A percentile compares a stretch with the other conserved stretches of the same genome.
phyloP scores from a whole-genome alignment of 2,797 vertebrate species.

The Argentina silus region DNA sequence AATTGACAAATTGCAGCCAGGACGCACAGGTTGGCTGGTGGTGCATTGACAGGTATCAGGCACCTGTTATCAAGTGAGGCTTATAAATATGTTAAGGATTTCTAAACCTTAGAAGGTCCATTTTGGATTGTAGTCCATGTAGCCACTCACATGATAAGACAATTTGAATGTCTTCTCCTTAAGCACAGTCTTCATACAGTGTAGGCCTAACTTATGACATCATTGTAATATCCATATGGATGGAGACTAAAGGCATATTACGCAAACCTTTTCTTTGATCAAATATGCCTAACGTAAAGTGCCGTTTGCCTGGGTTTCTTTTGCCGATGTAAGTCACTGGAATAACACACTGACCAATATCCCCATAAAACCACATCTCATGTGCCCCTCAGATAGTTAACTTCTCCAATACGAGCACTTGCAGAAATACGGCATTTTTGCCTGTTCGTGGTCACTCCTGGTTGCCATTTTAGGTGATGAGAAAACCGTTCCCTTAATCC shows the following conservation, averaged over 20 bases:
- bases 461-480: conserved; percentile 71
- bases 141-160: conserved; percentile 48
- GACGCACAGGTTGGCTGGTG: conserved; percentile 40
- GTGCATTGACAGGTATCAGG: conserved; percentile 56
- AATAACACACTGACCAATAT: background rate
- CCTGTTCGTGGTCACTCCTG: conserved; percentile 62
- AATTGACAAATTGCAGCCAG: conserved; percentile 60
- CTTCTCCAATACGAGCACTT: conserved; percentile 35
- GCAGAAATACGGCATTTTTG: conserved; percentile 56
- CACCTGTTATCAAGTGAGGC: conserved; percentile 38
- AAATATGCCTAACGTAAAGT: conserved; percentile 52
- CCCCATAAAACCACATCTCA: conserved; percentile 17
- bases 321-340: conserved; percentile 52
- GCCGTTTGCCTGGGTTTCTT: conserved; percentile 40
- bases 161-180: conserved; percentile 15
- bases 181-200: conserved; percentile 35
- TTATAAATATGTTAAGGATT: conserved; percentile 29
- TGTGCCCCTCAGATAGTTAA: conserved; percentile 71
- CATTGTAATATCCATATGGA: conserved; percentile 49
- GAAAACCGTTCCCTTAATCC: conserved; percentile 40
- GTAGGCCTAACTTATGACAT: conserved; percentile 60
- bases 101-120: conserved; percentile 48
- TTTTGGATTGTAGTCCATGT: conserved; percentile 40
- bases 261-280: conserved; percentile 46
- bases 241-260: conserved; percentile 52